Percentiles rank a stretch among this genome's conserved stretches.
These are phyloP conservation scores for Oryzias celebensis DNA, from an alignment of 2,113 vertebrate genomes.

Conservation along the genomic window DNA sequence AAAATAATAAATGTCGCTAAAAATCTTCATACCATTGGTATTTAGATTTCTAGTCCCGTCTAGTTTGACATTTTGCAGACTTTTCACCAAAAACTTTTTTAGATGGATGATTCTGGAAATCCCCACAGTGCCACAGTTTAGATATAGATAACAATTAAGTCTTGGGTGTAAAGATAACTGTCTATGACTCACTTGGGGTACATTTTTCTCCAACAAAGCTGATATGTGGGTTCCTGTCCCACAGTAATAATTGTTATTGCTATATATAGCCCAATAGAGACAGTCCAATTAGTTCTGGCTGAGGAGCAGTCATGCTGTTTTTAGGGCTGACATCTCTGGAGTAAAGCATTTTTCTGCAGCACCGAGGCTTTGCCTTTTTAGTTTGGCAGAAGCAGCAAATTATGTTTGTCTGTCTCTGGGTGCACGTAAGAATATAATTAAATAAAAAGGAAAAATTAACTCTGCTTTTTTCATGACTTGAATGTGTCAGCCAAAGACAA, in stretches of 20 bases:
- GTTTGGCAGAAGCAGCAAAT: background rate
- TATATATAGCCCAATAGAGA: constrained; percentile 4
- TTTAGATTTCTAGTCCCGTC: too few species aligned
- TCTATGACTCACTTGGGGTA: constrained; percentile 2
- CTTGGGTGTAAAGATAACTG: background rate
- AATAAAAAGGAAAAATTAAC: background rate
- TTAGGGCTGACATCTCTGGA: constrained; percentile 5
- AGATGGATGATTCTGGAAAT: too few species aligned
- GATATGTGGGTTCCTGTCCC: background rate
- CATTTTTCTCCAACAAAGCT: constrained; percentile 6
- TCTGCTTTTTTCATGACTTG: background rate
- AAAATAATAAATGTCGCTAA: too few species aligned
- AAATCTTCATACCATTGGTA: too few species aligned
- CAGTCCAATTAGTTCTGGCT: constrained; percentile 23
- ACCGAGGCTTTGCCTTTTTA: constrained; percentile 2
- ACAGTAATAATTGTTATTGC: constrained; percentile 4
- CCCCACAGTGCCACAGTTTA: background rate
- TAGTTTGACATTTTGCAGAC: too few species aligned
- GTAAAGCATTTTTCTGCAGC: constrained; percentile 2
- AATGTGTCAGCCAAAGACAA: background rate
- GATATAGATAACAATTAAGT: background rate
- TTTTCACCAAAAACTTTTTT: too few species aligned
- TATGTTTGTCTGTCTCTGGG: background rate
- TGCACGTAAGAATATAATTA: background rate
- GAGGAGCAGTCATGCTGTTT: constrained; percentile 24